A percentile compares a stretch with the other conserved stretches of the same genome.
Conservation (phyloP, 2,797 vertebrate species). For the Scyliorhinus canicula region DNA sequence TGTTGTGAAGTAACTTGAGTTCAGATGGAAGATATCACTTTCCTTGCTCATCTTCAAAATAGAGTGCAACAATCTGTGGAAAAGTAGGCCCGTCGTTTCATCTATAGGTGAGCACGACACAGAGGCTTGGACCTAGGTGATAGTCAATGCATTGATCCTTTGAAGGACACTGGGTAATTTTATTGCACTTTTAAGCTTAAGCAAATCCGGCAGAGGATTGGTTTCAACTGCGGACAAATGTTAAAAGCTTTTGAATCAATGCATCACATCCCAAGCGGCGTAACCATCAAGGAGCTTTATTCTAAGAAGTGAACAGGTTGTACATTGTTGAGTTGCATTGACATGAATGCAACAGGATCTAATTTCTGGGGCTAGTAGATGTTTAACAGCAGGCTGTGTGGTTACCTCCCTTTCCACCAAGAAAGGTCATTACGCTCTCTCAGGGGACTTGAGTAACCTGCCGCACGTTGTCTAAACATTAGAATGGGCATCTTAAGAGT, state of each 20-base stretch:
- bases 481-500: neutral
- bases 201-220: neutral
- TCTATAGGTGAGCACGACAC: neutral
- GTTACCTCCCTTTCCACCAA: neutral
- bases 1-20: neutral
- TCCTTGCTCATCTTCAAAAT: neutral
- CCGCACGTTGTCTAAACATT: neutral
- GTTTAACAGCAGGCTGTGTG: neutral
- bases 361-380: neutral
- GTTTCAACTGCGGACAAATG: neutral
- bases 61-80: neutral
- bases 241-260: slow-evolving; percentile 18
- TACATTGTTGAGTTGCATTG: neutral
- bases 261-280: neutral
- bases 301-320: neutral
- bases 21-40: neutral
- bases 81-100: neutral
- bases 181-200: neutral
- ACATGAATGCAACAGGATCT: neutral
- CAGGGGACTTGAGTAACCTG: neutral
- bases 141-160: neutral
- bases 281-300: neutral
- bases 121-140: neutral
- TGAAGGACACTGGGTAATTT: neutral
- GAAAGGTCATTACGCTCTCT: neutral